phyloP scores from a whole-genome alignment of 1,140 invertebrate genomes.

The Drosophila navojoa region DNA sequence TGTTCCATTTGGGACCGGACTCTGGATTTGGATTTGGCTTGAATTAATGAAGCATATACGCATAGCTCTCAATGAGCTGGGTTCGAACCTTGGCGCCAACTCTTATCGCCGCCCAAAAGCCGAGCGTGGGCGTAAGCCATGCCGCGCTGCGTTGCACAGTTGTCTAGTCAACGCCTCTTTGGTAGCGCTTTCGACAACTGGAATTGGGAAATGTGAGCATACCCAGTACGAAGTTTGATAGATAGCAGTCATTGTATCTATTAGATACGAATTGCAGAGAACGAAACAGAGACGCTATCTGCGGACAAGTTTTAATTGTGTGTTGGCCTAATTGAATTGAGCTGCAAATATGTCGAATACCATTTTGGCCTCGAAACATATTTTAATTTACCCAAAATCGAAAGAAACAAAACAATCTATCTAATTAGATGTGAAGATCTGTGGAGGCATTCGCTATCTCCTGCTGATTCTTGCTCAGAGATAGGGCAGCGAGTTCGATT shows the following conservation, averaged over 20 bases:
- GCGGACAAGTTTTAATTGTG: slow-evolving; percentile 67
- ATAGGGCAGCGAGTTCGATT: slow-evolving; percentile 43
- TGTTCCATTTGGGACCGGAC: slow-evolving; percentile 46
- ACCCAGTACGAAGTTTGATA: slow-evolving; percentile 30
- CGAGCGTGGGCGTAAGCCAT: slow-evolving; percentile 3
- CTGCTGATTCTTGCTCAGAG: slow-evolving; percentile 55
- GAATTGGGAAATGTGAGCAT: slow-evolving; percentile 48
- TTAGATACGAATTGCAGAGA: slow-evolving; percentile 23
- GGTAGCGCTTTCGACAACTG: slow-evolving; percentile 13
- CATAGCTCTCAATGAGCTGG: slow-evolving; percentile 20
- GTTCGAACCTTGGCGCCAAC: slow-evolving; percentile 32
- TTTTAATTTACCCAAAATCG: slow-evolving; percentile 64
- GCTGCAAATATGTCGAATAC: slow-evolving; percentile 24
- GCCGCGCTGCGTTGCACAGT: not conserved
- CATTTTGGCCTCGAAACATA: slow-evolving; percentile 49
- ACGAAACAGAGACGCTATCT: slow-evolving; percentile 35
- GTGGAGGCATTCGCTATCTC: slow-evolving; percentile 34
- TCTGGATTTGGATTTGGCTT: slow-evolving; percentile 4
- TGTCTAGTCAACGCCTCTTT: slow-evolving; percentile 24
- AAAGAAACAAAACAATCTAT: slow-evolving; percentile 28
- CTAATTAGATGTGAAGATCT: slow-evolving; percentile 48
- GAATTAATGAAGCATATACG: slow-evolving; percentile 50
- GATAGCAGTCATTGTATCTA: slow-evolving; percentile 50
- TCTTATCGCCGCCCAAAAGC: slow-evolving; percentile 14
- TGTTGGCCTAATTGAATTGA: slow-evolving; percentile 71